Percentiles rank a stretch among this genome's conserved stretches.
These are phyloP conservation scores for Himalopsyche anomala DNA, from an alignment of 2,888 invertebrate genomes.

Conservation along the genomic window DNA sequence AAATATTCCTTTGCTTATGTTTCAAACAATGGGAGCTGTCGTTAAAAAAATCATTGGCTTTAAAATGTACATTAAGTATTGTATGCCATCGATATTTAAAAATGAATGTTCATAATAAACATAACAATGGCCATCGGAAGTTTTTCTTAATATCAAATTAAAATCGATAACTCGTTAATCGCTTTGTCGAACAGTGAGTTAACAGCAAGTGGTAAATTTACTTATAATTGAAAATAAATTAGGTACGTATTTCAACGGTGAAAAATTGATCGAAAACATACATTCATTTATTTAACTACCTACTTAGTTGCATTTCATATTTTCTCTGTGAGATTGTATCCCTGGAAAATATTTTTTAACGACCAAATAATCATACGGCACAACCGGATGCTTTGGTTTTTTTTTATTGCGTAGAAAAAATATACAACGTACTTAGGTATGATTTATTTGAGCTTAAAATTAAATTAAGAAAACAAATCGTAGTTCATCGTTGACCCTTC, in stretches of 20 bases:
- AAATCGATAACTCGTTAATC: no score
- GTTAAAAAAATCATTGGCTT: no score
- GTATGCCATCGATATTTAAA: no score
- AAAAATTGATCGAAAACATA: not conserved
- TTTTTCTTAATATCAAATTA: no score
- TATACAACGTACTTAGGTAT: not conserved
- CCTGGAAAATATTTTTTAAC: not conserved
- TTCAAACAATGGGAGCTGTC: no score
- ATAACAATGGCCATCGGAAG: no score
- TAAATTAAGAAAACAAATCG: not conserved
- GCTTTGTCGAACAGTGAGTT: no score
- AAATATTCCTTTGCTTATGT: no score
- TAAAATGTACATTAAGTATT: no score
- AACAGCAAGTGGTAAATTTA: no score
- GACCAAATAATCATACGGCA: not conserved
- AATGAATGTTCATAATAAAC: no score
- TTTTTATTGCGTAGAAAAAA: constrained; percentile 4
- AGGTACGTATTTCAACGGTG: not conserved
- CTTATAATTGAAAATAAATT: no score
- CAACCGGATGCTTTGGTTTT: not conserved
- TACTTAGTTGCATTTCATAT: not conserved
- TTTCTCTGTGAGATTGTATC: not conserved
- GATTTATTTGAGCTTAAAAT: not conserved
- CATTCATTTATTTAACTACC: not conserved
- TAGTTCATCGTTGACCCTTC: not conserved